Conservation (phyloP, 2,113 vertebrate species). For the Takifugu bimaculatus region DNA sequence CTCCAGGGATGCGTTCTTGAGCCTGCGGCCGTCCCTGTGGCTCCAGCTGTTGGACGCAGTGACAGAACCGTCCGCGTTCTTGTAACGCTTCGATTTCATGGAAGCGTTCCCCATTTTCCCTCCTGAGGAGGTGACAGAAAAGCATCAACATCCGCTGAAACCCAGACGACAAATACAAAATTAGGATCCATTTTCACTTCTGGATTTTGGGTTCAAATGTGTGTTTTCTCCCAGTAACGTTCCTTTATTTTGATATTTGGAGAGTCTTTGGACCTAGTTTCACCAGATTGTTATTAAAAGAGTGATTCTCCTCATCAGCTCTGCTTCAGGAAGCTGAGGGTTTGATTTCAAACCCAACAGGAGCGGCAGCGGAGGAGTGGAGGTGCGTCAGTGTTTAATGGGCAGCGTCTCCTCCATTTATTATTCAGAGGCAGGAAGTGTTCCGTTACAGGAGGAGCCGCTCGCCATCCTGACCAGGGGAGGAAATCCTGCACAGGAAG, state of each 20-base stretch:
- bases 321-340: constrained; percentile 16
- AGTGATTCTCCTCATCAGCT: background rate
- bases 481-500: background rate
- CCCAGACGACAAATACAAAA: background rate
- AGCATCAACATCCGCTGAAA: background rate
- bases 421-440: constrained; percentile 71
- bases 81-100: constrained; percentile 83
- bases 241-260: too few species aligned
- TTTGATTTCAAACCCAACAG: constrained; percentile 30
- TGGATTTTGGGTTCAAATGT: too few species aligned
- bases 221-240: too few species aligned
- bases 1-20: constrained; percentile 55
- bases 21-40: constrained; percentile 27
- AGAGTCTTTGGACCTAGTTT: too few species aligned
- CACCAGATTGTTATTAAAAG: too few species aligned
- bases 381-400: constrained; percentile 41
- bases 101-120: constrained; percentile 86
- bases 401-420: constrained; percentile 57
- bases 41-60: constrained; percentile 54
- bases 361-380: constrained; percentile 20
- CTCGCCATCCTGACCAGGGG: background rate
- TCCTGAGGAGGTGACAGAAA: constrained; percentile 8
- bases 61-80: constrained; percentile 60
- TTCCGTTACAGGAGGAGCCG: constrained; percentile 49
- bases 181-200: too few species aligned